Conservation (phyloP, 1,140 invertebrate genomes). For the Hyles euphorbiae region DNA sequence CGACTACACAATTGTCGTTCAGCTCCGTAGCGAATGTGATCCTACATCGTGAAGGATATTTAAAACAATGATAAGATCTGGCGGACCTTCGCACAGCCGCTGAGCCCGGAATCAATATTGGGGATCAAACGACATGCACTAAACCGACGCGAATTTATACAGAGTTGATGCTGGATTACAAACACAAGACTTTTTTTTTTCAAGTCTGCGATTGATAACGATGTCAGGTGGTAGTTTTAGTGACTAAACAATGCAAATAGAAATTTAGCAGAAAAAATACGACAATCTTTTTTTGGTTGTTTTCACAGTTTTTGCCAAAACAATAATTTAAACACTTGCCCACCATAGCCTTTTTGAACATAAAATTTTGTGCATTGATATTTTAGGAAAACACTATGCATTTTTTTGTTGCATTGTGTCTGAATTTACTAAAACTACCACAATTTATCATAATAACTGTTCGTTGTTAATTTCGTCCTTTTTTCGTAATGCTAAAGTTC, state of each 20-base stretch:
- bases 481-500: too few relatives aligned
- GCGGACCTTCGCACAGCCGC: slow-evolving; percentile 27
- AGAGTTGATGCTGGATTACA: slow-evolving; percentile 41
- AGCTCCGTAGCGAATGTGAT: neutral
- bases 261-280: too few relatives aligned
- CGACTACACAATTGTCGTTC: neutral
- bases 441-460: too few relatives aligned
- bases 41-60: slow-evolving; percentile 29
- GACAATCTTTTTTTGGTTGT: too few relatives aligned
- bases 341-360: neutral
- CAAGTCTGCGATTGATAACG: neutral
- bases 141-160: slow-evolving; percentile 10
- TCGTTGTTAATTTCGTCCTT: too few relatives aligned
- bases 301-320: too few relatives aligned
- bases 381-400: too few relatives aligned
- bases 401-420: too few relatives aligned
- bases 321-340: neutral
- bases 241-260: slow-evolving; percentile 2
- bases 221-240: too few relatives aligned
- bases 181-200: too few relatives aligned
- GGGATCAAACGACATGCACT: slow-evolving; percentile 47
- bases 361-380: neutral
- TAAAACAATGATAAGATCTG: slow-evolving; percentile 66
- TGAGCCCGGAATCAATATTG: slow-evolving; percentile 66
- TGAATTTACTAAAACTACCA: too few relatives aligned